phyloP scores from a whole-genome alignment of 2,888 invertebrate genomes.

The Hirtodrosophila trivittata region DNA sequence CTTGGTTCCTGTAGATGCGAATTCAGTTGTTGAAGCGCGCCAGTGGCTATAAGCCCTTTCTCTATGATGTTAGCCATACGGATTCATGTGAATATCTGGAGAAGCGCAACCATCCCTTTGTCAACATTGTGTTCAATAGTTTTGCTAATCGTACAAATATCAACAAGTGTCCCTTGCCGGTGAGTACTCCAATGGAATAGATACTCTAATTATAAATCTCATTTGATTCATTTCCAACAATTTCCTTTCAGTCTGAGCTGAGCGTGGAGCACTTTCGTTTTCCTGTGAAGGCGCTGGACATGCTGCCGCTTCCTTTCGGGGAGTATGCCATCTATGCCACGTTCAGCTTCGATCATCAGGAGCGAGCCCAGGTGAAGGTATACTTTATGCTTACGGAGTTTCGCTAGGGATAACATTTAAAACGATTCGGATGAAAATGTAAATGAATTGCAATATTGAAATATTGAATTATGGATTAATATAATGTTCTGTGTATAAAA shows the following conservation, averaged over 20 bases:
- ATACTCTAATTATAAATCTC: too few relatives aligned
- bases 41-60: constrained; percentile 72
- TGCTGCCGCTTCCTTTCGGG: constrained; percentile 63
- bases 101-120: constrained; percentile 72
- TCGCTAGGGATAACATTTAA: constrained; percentile 24
- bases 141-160: constrained; percentile 57
- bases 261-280: constrained; percentile 59
- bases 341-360: constrained; percentile 41
- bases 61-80: constrained; percentile 59
- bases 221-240: too few relatives aligned
- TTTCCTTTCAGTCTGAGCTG: constrained; percentile 60
- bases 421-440: not conserved
- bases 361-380: constrained; percentile 50
- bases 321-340: constrained; percentile 68
- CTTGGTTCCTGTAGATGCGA: constrained; percentile 53
- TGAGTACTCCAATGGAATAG: constrained; percentile 27
- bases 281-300: constrained; percentile 53
- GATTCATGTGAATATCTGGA: constrained; percentile 71
- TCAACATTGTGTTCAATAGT: constrained; percentile 64
- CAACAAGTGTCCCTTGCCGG: constrained; percentile 61
- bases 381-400: constrained; percentile 62
- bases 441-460: constrained; percentile 17
- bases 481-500: constrained; percentile 5
- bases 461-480: constrained; percentile 14
- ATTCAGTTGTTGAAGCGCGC: constrained; percentile 70